Evolutionary conservation across 2,113 vertebrate species (phyloP).

Genomic region (Perca fluviatilis): DNA sequence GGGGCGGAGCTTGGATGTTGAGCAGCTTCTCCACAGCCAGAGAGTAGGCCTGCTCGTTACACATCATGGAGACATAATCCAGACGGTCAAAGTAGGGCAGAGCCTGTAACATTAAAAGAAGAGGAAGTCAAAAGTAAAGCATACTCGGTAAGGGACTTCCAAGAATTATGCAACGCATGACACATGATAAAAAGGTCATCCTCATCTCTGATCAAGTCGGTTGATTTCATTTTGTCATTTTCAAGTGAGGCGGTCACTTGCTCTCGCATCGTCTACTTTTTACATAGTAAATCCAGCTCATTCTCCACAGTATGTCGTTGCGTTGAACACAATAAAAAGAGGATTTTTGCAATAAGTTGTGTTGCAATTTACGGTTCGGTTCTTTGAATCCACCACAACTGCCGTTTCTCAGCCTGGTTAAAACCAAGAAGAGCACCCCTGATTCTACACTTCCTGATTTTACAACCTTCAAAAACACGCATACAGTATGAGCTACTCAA

Average conservation of each 20-base stretch:
- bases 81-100: constrained; percentile 96
- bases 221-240: neutral
- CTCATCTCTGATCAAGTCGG: no score
- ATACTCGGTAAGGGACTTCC: neutral
- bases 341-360: neutral
- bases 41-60: constrained; percentile 94
- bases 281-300: neutral
- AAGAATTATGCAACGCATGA: neutral
- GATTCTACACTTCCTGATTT: neutral
- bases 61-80: constrained; percentile 99
- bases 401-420: neutral
- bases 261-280: neutral
- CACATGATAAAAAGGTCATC: neutral
- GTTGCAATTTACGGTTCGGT: neutral
- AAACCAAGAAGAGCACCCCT: neutral
- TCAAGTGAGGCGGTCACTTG: neutral
- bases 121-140: constrained; percentile 25
- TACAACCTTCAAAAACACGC: neutral
- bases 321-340: neutral
- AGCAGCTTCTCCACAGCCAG: constrained; percentile 95
- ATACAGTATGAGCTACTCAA: neutral
- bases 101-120: constrained; percentile 81
- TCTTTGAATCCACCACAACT: neutral
- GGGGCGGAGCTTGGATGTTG: constrained; percentile 90
- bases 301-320: neutral